These are phyloP conservation scores for Dione juno DNA, from an alignment of 2,888 invertebrate species.

Conservation along the genomic window DNA sequence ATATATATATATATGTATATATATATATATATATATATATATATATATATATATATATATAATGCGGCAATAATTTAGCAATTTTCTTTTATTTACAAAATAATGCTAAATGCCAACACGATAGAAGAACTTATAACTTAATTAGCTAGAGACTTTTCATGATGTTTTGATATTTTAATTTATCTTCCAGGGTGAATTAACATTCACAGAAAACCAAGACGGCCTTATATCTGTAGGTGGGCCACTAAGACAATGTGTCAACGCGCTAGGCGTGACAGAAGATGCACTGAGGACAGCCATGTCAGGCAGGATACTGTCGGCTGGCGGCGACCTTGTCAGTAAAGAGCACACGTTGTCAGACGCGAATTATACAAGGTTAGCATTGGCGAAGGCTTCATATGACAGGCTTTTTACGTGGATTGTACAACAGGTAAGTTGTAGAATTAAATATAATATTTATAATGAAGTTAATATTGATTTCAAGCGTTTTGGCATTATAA, in stretches of 20 bases:
- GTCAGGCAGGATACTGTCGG: constrained; percentile 94
- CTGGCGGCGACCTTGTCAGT: constrained; percentile 88
- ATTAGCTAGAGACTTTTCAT: too few species aligned
- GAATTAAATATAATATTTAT: background rate
- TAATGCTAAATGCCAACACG: too few species aligned
- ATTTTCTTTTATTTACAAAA: too few species aligned
- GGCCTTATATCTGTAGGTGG: constrained; percentile 84
- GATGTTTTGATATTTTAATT: too few species aligned
- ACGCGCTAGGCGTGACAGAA: constrained; percentile 84
- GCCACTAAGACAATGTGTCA: constrained; percentile 71
- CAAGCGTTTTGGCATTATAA: too few species aligned
- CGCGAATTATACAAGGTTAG: constrained; percentile 94
- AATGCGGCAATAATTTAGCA: too few species aligned
- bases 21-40: too few species aligned
- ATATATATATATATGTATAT: background rate
- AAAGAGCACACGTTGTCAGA: constrained; percentile 94
- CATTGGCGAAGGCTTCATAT: constrained; percentile 97
- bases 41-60: too few species aligned
- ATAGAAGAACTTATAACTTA: too few species aligned
- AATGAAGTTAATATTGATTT: too few species aligned
- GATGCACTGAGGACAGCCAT: constrained; percentile 89
- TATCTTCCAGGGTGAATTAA: constrained; percentile 79
- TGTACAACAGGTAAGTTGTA: constrained; percentile 84
- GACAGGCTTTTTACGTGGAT: constrained; percentile 97
- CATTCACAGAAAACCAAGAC: constrained; percentile 84